These are phyloP conservation scores for Emesis furor DNA, from an alignment of 2,888 invertebrate species.

Conservation along the genomic window DNA sequence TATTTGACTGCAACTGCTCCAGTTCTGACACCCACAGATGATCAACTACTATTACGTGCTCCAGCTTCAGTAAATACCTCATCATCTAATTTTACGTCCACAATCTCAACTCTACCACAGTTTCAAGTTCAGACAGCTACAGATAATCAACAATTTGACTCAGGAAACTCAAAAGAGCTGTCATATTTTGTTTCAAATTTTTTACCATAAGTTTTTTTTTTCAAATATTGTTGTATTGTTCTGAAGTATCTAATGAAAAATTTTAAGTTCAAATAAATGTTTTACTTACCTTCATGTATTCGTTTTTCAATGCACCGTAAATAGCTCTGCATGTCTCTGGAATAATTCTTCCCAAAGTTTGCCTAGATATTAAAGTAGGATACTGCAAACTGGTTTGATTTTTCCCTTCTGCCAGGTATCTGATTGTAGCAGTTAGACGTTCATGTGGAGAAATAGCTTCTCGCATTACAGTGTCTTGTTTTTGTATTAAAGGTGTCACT, in stretches of 20 bases:
- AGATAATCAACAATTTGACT: constrained; percentile 17
- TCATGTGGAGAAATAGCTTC: constrained; percentile 28
- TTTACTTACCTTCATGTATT: constrained; percentile 26
- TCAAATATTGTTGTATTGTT: background rate
- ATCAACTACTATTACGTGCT: no score
- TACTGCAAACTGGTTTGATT: background rate
- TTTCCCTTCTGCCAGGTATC: constrained; percentile 1
- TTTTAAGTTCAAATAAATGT: background rate
- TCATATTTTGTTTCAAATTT: constrained; percentile 7
- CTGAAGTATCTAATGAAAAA: background rate
- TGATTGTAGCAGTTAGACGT: constrained; percentile 14
- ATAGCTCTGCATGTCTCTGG: constrained; percentile 30
- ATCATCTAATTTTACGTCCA: background rate
- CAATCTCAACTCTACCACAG: constrained; percentile 22
- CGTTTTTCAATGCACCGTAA: constrained; percentile 18
- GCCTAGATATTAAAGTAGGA: constrained; percentile 10
- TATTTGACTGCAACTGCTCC: no score
- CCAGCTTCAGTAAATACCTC: no score
- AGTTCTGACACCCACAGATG: no score
- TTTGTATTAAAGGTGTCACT: constrained; percentile 24
- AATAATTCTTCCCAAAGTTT: constrained; percentile 23
- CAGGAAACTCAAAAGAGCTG: constrained; percentile 2
- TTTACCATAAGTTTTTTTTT: background rate
- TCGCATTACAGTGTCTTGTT: constrained; percentile 27
- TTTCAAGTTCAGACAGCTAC: constrained; percentile 16